These are phyloP conservation scores for Leptopilina syphax DNA, from an alignment of 2,888 invertebrate species.

Conservation along the genomic window DNA sequence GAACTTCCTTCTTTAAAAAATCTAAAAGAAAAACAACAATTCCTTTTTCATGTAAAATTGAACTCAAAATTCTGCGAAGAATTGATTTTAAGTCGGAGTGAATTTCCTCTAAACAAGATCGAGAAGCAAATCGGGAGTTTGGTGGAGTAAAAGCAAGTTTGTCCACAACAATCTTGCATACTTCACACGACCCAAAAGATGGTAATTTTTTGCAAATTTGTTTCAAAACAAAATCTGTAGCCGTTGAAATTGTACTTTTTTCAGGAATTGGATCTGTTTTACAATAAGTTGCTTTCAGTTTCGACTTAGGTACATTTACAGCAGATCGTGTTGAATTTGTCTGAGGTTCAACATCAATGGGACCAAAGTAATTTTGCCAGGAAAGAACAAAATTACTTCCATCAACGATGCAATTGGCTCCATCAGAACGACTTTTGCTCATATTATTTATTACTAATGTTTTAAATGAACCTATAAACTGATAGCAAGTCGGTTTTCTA, in stretches of 20 bases:
- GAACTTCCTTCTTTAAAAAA: background rate
- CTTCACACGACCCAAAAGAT: background rate
- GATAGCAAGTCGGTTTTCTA: too few relatives aligned
- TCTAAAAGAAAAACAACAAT: background rate
- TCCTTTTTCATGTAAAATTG: background rate
- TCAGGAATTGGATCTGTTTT: background rate
- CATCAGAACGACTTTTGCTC: background rate
- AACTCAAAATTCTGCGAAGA: background rate
- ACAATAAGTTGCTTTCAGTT: background rate
- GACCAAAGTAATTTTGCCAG: background rate
- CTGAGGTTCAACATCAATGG: background rate
- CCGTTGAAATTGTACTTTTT: background rate
- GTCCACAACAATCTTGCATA: background rate
- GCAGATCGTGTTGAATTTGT: background rate
- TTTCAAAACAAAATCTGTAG: background rate
- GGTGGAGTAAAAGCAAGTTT: background rate
- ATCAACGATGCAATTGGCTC: background rate
- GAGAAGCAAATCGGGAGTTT: background rate
- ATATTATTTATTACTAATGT: constrained; percentile 41
- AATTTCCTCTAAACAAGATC: background rate
- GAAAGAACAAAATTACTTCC: background rate
- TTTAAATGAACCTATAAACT: background rate
- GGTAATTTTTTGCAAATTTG: background rate
- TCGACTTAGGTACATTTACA: background rate
- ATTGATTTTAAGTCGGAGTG: background rate